Evolutionary conservation across 2,797 vertebrate species (phyloP).

Genomic region (Sebastes ruberrimus): DNA sequence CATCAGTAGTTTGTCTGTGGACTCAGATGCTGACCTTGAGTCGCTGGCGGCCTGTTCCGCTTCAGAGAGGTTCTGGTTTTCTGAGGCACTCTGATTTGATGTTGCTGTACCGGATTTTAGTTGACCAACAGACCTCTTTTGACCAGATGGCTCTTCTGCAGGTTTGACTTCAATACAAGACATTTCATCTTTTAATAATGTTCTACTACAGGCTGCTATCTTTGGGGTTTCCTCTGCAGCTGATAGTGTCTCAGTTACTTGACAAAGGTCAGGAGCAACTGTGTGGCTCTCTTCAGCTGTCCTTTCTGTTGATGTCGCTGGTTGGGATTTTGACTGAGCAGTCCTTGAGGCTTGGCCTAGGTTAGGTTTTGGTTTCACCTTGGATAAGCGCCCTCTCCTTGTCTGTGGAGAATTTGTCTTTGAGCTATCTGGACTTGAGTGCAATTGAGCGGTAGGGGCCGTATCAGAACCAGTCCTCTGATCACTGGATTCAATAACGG

Average conservation of each 20-base stretch:
- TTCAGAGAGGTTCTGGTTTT: constrained; percentile 42
- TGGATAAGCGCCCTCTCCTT: constrained; percentile 15
- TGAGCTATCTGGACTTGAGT: neutral
- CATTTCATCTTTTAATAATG: neutral
- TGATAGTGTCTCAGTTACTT: neutral
- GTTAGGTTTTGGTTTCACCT: constrained; percentile 66
- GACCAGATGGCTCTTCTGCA: constrained; percentile 9
- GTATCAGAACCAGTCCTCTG: neutral
- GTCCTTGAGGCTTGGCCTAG: constrained; percentile 25
- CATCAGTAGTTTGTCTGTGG: neutral
- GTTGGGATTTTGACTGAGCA: constrained; percentile 11
- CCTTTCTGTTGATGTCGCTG: neutral
- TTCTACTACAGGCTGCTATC: neutral
- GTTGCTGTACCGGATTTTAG: neutral
- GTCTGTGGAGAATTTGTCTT: constrained; percentile 6
- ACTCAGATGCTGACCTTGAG: neutral
- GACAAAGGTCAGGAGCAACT: neutral
- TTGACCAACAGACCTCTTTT: neutral
- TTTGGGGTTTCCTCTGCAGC: constrained; percentile 1
- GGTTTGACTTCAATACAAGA: neutral
- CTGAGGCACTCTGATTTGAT: constrained; percentile 5
- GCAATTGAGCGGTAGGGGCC: neutral
- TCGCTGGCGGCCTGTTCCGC: neutral
- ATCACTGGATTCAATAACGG: neutral
- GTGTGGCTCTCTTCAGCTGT: neutral